Evolutionary conservation across 2,113 vertebrate species (phyloP), one percentile per base, ranked within the genome.

Genomic region (Cyprinodon brontotheroides): DNA sequence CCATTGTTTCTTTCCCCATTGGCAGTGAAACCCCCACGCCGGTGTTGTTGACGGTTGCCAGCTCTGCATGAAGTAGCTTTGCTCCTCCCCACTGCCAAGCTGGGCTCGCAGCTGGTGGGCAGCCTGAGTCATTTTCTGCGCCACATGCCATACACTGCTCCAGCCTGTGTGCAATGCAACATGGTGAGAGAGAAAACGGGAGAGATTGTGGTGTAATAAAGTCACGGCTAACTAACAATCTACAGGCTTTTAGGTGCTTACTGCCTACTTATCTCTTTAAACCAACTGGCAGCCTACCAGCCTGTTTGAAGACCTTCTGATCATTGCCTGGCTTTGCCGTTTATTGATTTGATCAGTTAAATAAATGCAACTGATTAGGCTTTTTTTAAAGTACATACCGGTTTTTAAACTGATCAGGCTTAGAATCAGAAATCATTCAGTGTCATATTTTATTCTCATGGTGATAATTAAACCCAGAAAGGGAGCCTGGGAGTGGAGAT

Each of bases 61-160:
- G 57, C 77, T 60, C 81, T 70, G 72, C 71, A 68, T 84, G 74
- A 86, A 87, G 86, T 77, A 74, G 79, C 78, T 83, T 81, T 83
- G 78, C 80, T 89, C 82, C 82, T 71, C 75, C 78, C 78, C 72
- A 70, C 75, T 84, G 84, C 75, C 84, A 82, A 68, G 68, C 74
- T 53, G 72, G 38, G 75, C 85, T 86, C 90, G 86, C 89, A 91
- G 92, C 90, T 90, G 86, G 90, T 90, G 89, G 86, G 90, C 87
- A 85, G 90, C 77, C 88, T 93, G 89, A 93, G 85, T 92, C 90
- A 91, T 83, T 89, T 80, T 69, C 74, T 82, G 80, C 77, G 83
- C 90, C 89, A 89, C 91, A 92, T 89, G 90, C 85, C 86, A 75
- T 81, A 67, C 83, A 89, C 70, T 29, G 73, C 80, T 86, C 75